Base-by-base conservation (phyloP, 2,888 invertebrate species). In the Biston stratarius region DNA sequence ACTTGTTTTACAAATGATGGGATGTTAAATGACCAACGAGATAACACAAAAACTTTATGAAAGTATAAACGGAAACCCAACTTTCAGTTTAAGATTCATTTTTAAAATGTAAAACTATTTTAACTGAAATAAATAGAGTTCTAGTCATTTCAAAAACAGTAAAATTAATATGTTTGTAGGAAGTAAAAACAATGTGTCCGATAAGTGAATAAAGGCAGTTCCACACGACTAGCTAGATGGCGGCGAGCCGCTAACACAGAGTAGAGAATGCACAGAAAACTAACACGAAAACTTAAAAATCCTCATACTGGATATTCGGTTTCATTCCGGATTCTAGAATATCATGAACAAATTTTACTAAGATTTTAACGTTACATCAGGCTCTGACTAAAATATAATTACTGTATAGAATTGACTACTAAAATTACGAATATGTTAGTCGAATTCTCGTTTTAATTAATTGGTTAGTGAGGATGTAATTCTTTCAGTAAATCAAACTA, bases 181-280 rank as follows among this genome's bases (percentile, higher is more conserved):
- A 61, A 61, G 55, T 61, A 55, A 57, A 65, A 66, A 62, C 55
- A 52, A 44, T 61, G 48, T n/a, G 55, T 61, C 44, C 53, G 60
- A 48, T 64, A 61, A 51, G 60, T 68, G 34, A 63, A 64, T 63
- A 65, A 58, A 59, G 61, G 15, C 51, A 64, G 59, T 63, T 60
- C 53, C 59, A 49, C 53, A 52, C 61, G 40, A 45, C 63, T 63
- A 63, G 67, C 59, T 56, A 47, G 34, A 14, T 42, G 40, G 55
- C 24, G 55, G 42, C 40, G 51, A 14, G 53, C 10, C 12, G 49
- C 0, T 12, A 9, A 12, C 24, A 6, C 40, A 55, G 42, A 55
- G 55, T 24, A 55, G 55, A 55, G 0, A 15, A 55, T 42, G 5
- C 5, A 42, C 42, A 55, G 44, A 55, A 42, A 42, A 6, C 2